These are phyloP conservation scores for Thalassaphorura encarpata DNA, from an alignment of 1,140 invertebrate genomes.

Conservation along the genomic window DNA sequence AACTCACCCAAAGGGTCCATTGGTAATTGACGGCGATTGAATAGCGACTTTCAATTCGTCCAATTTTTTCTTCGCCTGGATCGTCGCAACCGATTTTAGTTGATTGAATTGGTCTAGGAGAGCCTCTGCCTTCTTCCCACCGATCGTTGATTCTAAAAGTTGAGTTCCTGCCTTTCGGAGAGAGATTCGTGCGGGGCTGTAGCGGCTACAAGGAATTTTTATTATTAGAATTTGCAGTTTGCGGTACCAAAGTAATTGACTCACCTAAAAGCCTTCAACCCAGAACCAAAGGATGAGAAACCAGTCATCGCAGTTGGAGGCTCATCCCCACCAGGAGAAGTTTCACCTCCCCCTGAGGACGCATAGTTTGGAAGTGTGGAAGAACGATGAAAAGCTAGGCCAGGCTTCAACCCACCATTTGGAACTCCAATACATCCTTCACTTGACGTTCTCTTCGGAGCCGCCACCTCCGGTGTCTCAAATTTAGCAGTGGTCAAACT, in stretches of 20 bases:
- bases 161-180: conserved; percentile 52
- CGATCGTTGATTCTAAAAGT: conserved; percentile 29
- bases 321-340: conserved; percentile 18
- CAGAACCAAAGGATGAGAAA: conserved; percentile 27
- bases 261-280: conserved; percentile 21
- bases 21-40: conserved; percentile 53
- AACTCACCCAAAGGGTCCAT: conserved; percentile 30
- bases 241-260: background rate
- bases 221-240: background rate
- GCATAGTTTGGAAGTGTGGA: conserved; percentile 30
- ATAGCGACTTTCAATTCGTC: conserved; percentile 89
- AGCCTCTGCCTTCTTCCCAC: conserved; percentile 70
- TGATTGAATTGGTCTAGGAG: conserved; percentile 74
- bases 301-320: conserved; percentile 7
- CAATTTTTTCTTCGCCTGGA: conserved; percentile 73
- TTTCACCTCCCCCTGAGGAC: conserved; percentile 1
- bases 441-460: too few species aligned
- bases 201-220: conserved; percentile 46
- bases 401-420: too few species aligned
- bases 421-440: background rate
- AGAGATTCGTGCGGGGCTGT: conserved; percentile 62
- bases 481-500: too few species aligned
- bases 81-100: conserved; percentile 67
- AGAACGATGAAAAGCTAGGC: conserved; percentile 27
- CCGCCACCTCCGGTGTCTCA: too few species aligned